These are phyloP conservation scores for Leptodactylus fuscus DNA, from an alignment of 2,113 vertebrate genomes.

Conservation along the genomic window DNA sequence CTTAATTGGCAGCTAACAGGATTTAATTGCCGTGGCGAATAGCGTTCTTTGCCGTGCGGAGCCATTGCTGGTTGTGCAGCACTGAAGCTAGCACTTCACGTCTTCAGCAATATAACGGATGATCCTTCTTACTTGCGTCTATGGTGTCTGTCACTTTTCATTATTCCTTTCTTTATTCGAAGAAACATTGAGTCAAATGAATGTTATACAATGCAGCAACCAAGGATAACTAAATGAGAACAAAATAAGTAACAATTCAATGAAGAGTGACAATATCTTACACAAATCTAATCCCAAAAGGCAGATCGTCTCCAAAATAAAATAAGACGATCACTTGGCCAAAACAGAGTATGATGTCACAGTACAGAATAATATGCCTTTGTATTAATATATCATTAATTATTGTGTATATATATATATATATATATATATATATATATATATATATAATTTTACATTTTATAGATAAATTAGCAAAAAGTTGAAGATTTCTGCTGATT, in stretches of 20 bases:
- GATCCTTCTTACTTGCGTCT: conserved; percentile 34
- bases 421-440: too few relatives aligned
- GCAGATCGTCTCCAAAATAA: background rate
- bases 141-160: conserved; percentile 44
- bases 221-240: conserved; percentile 33
- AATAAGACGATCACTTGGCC: background rate
- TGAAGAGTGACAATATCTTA: conserved; percentile 46
- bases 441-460: too few relatives aligned
- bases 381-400: background rate
- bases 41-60: background rate
- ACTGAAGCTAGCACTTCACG: conserved; percentile 33
- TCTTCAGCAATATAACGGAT: conserved; percentile 45
- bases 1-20: conserved; percentile 34
- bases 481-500: too few relatives aligned
- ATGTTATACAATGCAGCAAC: conserved; percentile 34
- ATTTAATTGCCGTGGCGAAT: conserved; percentile 45
- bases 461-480: too few relatives aligned
- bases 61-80: conserved; percentile 36
- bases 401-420: too few relatives aligned
- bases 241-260: conserved; percentile 39
- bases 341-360: background rate
- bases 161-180: conserved; percentile 50
- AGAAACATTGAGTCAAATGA: conserved; percentile 47
- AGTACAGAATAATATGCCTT: background rate
- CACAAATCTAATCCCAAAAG: background rate